A percentile compares a stretch with the other conserved stretches of the same genome.
phyloP scores from a whole-genome alignment of 2,888 invertebrate species.

The Melipona beecheii region DNA sequence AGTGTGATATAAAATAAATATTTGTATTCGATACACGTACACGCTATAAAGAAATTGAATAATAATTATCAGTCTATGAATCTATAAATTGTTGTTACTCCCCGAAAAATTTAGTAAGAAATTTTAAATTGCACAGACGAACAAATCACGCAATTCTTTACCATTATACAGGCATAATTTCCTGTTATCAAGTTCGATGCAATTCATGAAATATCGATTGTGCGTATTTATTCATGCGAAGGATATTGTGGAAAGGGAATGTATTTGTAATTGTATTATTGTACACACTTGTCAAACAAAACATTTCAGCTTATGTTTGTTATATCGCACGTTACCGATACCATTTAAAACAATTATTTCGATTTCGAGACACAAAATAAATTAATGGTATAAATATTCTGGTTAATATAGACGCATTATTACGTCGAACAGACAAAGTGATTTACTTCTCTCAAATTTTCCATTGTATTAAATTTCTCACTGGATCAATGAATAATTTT shows the following conservation, averaged over 20 bases:
- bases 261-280: not conserved
- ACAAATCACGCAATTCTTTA: not conserved
- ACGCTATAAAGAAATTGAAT: not conserved
- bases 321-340: no score
- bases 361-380: not conserved
- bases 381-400: not conserved
- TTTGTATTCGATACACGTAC: not conserved
- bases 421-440: not conserved
- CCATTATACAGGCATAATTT: not conserved
- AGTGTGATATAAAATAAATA: not conserved
- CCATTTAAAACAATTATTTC: not conserved
- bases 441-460: not conserved
- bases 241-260: not conserved
- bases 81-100: no score
- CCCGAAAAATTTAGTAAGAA: no score
- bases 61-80: no score
- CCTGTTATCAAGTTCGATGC: not conserved
- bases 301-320: not conserved
- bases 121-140: not conserved
- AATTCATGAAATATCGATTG: not conserved
- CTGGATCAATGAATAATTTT: not conserved
- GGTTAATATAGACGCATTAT: not conserved
- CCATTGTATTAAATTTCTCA: not conserved
- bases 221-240: not conserved
- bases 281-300: not conserved